phyloP scores from a whole-genome alignment of 2,888 invertebrate genomes.

The Antheraea yamamai region DNA sequence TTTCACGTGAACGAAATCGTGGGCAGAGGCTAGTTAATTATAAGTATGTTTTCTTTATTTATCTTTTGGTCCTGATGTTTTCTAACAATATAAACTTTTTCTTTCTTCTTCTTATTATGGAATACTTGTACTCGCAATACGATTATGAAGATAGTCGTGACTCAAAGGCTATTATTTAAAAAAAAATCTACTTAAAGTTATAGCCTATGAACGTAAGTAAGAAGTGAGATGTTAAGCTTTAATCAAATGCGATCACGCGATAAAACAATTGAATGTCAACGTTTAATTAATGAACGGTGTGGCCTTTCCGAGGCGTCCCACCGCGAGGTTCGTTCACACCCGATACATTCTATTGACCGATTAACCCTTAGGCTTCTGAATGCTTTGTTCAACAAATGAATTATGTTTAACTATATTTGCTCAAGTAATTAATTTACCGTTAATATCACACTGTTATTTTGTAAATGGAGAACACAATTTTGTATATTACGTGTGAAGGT shows the following conservation, averaged over 20 bases:
- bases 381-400: not conserved
- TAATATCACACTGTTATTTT: not conserved
- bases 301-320: constrained; percentile 15
- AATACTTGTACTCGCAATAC: no score
- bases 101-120: no score
- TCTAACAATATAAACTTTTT: no score
- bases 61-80: no score
- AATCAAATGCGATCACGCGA: constrained; percentile 12
- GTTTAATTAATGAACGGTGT: constrained; percentile 10
- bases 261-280: constrained; percentile 16
- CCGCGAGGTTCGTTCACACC: constrained; percentile 5
- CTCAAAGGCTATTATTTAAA: not conserved
- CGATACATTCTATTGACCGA: constrained; percentile 11
- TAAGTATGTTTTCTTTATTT: no score
- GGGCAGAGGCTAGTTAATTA: no score
- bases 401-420: not conserved
- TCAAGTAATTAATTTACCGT: not conserved
- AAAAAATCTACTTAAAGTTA: not conserved
- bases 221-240: constrained; percentile 8
- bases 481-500: no score
- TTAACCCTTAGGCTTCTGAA: constrained; percentile 3
- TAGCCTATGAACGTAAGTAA: not conserved
- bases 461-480: not conserved
- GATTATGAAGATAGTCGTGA: not conserved
- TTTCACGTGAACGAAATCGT: no score